Conservation (phyloP, 1,140 invertebrate species). For the Phthorimaea operculella region DNA sequence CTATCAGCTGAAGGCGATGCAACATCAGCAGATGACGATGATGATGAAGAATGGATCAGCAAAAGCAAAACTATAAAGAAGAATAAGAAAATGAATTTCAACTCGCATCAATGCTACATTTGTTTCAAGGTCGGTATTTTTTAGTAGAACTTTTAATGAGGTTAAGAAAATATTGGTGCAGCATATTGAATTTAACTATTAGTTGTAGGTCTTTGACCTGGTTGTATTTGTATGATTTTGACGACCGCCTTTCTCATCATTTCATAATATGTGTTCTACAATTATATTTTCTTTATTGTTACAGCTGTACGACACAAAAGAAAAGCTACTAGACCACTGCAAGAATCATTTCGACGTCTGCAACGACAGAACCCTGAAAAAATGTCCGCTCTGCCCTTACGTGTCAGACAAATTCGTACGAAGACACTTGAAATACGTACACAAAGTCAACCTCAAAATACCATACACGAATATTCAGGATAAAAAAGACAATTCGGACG, state of each 20-base stretch:
- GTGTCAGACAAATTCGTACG: constrained; percentile 27
- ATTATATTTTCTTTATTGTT: no score
- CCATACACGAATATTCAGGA: constrained; percentile 23
- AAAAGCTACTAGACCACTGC: constrained; percentile 39
- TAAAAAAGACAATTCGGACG: constrained; percentile 21
- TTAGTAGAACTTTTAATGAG: no score
- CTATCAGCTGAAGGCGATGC: not conserved
- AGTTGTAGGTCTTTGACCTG: no score
- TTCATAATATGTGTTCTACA: not conserved
- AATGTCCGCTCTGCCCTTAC: constrained; percentile 44
- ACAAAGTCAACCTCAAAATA: constrained; percentile 30
- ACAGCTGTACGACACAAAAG: constrained; percentile 44
- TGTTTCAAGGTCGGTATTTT: constrained; percentile 41
- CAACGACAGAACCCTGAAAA: constrained; percentile 34
- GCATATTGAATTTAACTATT: no score
- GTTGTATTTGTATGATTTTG: no score
- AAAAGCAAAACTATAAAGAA: not conserved
- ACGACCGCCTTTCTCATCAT: no score
- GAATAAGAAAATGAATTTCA: constrained; percentile 26
- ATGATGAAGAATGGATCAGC: not conserved
- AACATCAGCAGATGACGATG: not conserved
- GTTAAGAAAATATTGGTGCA: no score
- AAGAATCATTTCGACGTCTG: constrained; percentile 44
- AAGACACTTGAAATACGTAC: constrained; percentile 27
- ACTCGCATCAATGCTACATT: constrained; percentile 46